These are phyloP conservation scores for Thaumatotibia leucotreta DNA, from an alignment of 1,140 invertebrate species.

Conservation along the genomic window DNA sequence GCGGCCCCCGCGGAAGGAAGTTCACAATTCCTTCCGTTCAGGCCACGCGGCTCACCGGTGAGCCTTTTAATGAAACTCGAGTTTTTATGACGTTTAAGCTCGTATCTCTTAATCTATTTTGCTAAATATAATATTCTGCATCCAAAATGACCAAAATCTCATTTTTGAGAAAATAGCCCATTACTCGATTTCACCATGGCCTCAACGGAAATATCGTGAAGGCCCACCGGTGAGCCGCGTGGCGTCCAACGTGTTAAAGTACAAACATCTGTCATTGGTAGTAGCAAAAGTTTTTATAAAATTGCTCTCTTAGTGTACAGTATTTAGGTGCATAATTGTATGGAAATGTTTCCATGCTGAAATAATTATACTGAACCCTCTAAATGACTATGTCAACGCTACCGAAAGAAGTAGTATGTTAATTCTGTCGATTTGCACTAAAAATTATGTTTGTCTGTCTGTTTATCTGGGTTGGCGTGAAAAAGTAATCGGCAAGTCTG, in stretches of 20 bases:
- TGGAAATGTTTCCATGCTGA: not conserved
- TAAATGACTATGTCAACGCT: not conserved
- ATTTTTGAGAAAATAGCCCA: too few relatives aligned
- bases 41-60: too few relatives aligned
- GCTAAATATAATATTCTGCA: too few relatives aligned
- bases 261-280: not conserved
- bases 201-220: too few relatives aligned
- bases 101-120: too few relatives aligned
- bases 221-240: too few relatives aligned
- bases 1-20: too few relatives aligned
- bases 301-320: not conserved
- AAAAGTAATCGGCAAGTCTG: not conserved
- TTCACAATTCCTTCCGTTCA: too few relatives aligned
- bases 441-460: not conserved
- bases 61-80: too few relatives aligned
- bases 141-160: too few relatives aligned
- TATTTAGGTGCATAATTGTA: not conserved
- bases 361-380: not conserved
- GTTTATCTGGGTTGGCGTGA: not conserved
- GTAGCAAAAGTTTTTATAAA: not conserved
- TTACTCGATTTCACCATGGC: too few relatives aligned
- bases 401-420: conserved; percentile 1
- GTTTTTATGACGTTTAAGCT: too few relatives aligned
- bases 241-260: not conserved
- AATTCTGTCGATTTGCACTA: not conserved